phyloP scores from a whole-genome alignment of 2,113 vertebrate species.

The Bolborhynchus lineola region DNA sequence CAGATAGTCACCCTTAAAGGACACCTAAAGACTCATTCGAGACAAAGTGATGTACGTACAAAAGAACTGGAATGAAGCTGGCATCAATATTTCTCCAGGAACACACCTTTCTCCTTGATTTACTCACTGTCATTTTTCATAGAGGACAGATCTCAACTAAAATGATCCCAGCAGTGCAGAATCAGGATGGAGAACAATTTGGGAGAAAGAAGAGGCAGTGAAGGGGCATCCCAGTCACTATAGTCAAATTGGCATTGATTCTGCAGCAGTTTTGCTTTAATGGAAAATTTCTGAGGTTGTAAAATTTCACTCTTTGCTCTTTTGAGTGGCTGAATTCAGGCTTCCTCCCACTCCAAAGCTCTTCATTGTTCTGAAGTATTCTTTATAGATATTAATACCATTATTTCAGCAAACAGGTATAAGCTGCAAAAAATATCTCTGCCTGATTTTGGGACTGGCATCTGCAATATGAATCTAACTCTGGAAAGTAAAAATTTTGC shows the following conservation, averaged over 20 bases:
- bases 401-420: neutral
- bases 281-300: neutral
- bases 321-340: neutral
- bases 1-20: neutral
- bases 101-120: neutral
- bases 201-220: neutral
- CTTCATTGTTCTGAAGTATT: neutral
- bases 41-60: neutral
- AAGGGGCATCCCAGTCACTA: neutral
- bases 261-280: neutral
- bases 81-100: fast-evolving
- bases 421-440: neutral
- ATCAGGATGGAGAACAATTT: neutral
- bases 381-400: neutral
- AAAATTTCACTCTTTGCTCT: neutral
- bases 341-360: neutral
- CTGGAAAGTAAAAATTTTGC: neutral
- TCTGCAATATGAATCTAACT: neutral
- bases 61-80: neutral
- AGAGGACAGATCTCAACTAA: neutral
- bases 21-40: neutral
- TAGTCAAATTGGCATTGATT: neutral
- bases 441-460: neutral
- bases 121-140: neutral
- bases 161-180: neutral